Evolutionary conservation across 1,140 invertebrate genomes (phyloP).

Genomic region (Agrypnia vestita): DNA sequence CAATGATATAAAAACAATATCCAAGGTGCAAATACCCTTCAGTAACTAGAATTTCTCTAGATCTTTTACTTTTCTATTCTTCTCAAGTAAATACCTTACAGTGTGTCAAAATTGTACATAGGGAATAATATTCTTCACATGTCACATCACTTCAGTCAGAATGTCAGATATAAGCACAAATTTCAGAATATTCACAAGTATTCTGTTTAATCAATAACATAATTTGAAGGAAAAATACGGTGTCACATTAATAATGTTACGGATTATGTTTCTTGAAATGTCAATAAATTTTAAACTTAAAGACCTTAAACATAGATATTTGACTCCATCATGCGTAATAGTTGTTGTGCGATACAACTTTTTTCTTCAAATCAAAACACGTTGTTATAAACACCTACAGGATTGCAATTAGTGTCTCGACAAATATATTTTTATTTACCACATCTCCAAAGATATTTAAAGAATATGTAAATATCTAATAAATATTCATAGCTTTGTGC

Average conservation of each 20-base stretch:
- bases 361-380: neutral
- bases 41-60: neutral
- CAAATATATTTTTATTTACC: constrained; percentile 6
- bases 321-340: neutral
- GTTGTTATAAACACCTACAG: neutral
- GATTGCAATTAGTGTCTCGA: neutral
- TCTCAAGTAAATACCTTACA: constrained; percentile 11
- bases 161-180: constrained; percentile 10
- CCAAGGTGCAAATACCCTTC: neutral
- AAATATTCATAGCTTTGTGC: constrained; percentile 27
- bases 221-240: neutral
- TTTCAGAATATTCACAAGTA: neutral
- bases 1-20: neutral
- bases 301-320: neutral
- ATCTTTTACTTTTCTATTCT: constrained; percentile 16
- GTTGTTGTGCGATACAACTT: neutral
- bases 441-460: constrained; percentile 32
- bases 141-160: constrained; percentile 1
- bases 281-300: too few species aligned
- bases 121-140: constrained; percentile 20
- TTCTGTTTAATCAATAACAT: neutral
- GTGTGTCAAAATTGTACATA: constrained; percentile 8
- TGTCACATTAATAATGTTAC: neutral
- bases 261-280: too few species aligned
- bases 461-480: constrained; percentile 31